Base-by-base conservation (phyloP, 2,888 invertebrate species). In the Dryomyza anilis region DNA sequence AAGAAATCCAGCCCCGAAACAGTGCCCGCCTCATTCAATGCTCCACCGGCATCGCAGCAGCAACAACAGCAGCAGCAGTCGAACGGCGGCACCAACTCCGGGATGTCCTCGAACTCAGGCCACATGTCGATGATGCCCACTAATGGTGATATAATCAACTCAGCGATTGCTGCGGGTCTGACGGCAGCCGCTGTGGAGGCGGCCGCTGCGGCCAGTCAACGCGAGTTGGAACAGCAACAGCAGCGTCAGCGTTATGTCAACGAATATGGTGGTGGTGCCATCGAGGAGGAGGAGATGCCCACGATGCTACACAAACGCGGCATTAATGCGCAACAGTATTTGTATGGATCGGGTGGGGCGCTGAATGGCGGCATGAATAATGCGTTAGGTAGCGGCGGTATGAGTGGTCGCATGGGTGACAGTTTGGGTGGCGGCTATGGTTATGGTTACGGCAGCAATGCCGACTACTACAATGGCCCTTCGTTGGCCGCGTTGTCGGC, bases 1-100 rank as follows among this genome's bases (percentile, higher is more conserved):
- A 79, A 80, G 65, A 79, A 79, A 71, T 79, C 79, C 29, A 79
- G 79, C 63, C 79, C 79, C 65, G 79, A 79, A 78, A 76, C 79
- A 69, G 78, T 79, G 48, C 79, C 79, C 21, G 73, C 80, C 50
- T 73, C 80, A 46, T 79, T 77, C 27, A 78, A 78, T 64, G 74
- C 78, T 43, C 70, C 75, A 29, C 76, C 71, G 61, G 14, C 60
- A 14, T 33, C 64, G 63, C 19, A 29, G 59, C 4, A 48, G 16
- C n/a, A n/a, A n/a, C n/a, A n/a, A n/a, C n/a, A n/a, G n/a, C n/a
- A n/a, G n/a, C 27, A 53, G 57, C 39, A 39, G 7, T 39, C 39
- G 39, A 12, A 39, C n/a, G 62, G 25, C 64, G 14, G 30, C 63
- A 65, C 19, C 45, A n/a, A n/a, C n/a, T n/a, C n/a, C n/a, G n/a